phyloP scores from a whole-genome alignment of 2,888 invertebrate genomes.

The Cerceris rybyensis region DNA sequence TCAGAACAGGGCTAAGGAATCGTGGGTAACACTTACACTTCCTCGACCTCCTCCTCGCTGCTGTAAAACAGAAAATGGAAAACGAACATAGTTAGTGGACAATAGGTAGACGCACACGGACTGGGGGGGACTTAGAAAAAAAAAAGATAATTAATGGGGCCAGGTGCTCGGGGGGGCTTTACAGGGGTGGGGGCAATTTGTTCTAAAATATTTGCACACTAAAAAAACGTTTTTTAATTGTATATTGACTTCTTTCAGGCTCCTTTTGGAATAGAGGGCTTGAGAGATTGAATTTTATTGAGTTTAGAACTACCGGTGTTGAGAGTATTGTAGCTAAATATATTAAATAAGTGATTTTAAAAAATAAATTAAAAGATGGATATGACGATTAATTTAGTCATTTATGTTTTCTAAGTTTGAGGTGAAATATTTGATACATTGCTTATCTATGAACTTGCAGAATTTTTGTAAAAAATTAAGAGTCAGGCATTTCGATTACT shows the following conservation, averaged over 20 bases:
- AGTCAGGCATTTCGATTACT: neutral
- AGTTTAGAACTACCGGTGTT: too few species aligned
- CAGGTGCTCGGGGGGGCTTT: neutral
- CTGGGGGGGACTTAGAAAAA: neutral
- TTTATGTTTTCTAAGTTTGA: too few species aligned
- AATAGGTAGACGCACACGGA: slow-evolving; percentile 69
- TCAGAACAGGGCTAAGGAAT: slow-evolving; percentile 28
- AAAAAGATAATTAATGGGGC: neutral
- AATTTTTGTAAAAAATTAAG: too few species aligned
- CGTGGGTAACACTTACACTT: slow-evolving; percentile 87
- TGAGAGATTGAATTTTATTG: too few species aligned
- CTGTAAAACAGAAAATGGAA: slow-evolving; percentile 81
- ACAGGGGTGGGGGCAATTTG: neutral
- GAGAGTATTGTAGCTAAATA: too few species aligned
- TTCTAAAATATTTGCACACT: neutral
- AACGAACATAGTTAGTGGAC: slow-evolving; percentile 67
- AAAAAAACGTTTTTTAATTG: neutral
- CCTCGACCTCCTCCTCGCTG: slow-evolving; percentile 90
- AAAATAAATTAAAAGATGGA: too few species aligned
- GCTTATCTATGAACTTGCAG: too few species aligned
- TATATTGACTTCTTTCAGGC: too few species aligned
- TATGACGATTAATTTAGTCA: too few species aligned
- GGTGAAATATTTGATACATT: too few species aligned
- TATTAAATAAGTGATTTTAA: too few species aligned
- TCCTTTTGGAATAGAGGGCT: too few species aligned